Conservation (phyloP, 2,888 invertebrate genomes). For the Trichopria drosophilae region DNA sequence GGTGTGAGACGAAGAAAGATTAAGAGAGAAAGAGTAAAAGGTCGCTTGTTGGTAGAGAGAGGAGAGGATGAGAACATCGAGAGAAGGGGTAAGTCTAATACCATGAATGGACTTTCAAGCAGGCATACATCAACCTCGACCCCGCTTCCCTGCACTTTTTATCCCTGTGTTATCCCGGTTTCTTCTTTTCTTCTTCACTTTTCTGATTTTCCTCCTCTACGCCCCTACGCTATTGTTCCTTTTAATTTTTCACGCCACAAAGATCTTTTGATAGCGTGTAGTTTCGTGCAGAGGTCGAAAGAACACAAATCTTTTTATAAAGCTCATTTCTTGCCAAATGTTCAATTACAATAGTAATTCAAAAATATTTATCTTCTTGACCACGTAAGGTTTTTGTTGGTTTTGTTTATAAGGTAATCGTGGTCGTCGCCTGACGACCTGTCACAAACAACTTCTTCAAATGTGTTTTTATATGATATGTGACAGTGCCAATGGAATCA, state of each 20-base stretch:
- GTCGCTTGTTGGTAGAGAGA: no score
- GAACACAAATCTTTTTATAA: background rate
- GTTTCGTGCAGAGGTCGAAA: no score
- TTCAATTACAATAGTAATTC: background rate
- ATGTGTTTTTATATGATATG: no score
- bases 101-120: conserved; percentile 58
- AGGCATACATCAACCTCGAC: conserved; percentile 52
- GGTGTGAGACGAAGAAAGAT: conserved; percentile 19
- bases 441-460: no score
- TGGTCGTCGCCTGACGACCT: no score
- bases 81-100: conserved; percentile 49
- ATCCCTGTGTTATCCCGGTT: conserved; percentile 35
- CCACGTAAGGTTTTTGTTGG: no score
- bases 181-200: conserved; percentile 16
- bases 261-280: no score
- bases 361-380: background rate
- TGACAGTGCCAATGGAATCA: no score
- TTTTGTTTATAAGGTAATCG: no score
- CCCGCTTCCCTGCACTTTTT: conserved; percentile 28
- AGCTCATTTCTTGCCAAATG: background rate
- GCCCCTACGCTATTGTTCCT: conserved; percentile 9
- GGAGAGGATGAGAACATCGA: conserved; percentile 30
- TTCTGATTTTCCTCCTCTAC: conserved; percentile 19
- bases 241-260: no score
- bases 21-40: conserved; percentile 6